Evolutionary conservation across 2,888 invertebrate genomes (phyloP), one percentile per base, ranked within the genome.

Genomic region (Cheilosia variabilis): DNA sequence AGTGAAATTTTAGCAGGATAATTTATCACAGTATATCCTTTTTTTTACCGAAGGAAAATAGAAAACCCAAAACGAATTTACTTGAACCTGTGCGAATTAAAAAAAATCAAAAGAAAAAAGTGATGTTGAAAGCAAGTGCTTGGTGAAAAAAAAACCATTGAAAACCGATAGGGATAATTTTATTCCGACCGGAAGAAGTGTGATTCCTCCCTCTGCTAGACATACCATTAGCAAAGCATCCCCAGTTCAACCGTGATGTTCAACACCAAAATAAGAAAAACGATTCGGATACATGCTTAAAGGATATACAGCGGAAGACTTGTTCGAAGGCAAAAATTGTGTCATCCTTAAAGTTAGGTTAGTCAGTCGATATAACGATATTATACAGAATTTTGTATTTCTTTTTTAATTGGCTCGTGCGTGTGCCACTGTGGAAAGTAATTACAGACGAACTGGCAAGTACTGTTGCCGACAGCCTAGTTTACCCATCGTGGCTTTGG

Each of bases 331-430:
- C 65, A 55, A 50, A 71, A 75, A 76, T 84, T 80, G 84, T 84
- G 80, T 71, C 80, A 84, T 84, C 84, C 52, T 71, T 62, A 55
- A 75, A 84, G 80, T 80, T 84, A 84, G 84, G 84, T 84, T 69
- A 80, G 84, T 84, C 69, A 79, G 75, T 83, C 66, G 41, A 78
- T 78, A 66, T 72, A 72, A 65, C 58, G 43, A 19, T 66, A 68
- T 73, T 80, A 73, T 75, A 75, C 58, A 69, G n/a, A 79, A 65
- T 52, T 69, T 69, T 24, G 57, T 75, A 73, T 17, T 66, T 73
- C 22, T 37, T 63, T 27, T 75, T 75, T 73, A 53, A 81, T 71
- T 77, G 41, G 31, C n/a, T 63, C 55, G 19, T 15, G 45, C 41
- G 19, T 22, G 22, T 53, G 47, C 22, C 34, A 7, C 24, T n/a